Evolutionary conservation across 2,888 invertebrate genomes (phyloP), one percentile per base, ranked within the genome.

Genomic region (Cenopis cana): DNA sequence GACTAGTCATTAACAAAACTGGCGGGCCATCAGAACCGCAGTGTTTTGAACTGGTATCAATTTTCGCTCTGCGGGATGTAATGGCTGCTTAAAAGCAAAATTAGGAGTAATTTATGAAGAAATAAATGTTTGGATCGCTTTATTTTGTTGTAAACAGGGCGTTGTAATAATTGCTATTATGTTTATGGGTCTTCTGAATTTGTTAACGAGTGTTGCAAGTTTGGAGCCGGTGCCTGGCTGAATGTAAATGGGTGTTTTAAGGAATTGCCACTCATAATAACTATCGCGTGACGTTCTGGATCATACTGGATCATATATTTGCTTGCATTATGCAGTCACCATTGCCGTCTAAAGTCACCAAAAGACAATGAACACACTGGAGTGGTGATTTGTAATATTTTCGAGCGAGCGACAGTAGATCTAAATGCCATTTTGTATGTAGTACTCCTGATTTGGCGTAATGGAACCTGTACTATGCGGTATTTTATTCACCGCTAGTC

Each of bases 81-180:
- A 71, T 67, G 24, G 66, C 60, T 18, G 50, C 61, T 71, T 71
- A 61, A 67, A 60, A 71, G 61, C 71, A 71, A 50, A 65, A 71
- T 67, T 60, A 38, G 29, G 66, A 14, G 60, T 29, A 67, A 71
- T 67, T 67, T 46, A 56, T 67, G 49, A 24, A 29, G 66, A 61
- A 67, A 61, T 61, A 61, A 71, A 66, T 56, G 66, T 61, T 54
- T 2, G 18, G 46, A 66, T 66, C 59, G 70, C 59, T 65, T 67
- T 71, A 56, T 71, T 66, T 71, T 67, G 55, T 24, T 71, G 70
- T 71, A 71, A 71, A 71, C 71, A 60, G 67, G 67, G 67, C 61
- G 61, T 61, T 71, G 71, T 71, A 67, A 71, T 67, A 70, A 70
- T 70, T 70, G 70, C 66, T 61, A 71, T 71, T 67, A 70, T 60